Base-by-base conservation (phyloP, 2,888 invertebrate species). In the Drosophila falleni region DNA sequence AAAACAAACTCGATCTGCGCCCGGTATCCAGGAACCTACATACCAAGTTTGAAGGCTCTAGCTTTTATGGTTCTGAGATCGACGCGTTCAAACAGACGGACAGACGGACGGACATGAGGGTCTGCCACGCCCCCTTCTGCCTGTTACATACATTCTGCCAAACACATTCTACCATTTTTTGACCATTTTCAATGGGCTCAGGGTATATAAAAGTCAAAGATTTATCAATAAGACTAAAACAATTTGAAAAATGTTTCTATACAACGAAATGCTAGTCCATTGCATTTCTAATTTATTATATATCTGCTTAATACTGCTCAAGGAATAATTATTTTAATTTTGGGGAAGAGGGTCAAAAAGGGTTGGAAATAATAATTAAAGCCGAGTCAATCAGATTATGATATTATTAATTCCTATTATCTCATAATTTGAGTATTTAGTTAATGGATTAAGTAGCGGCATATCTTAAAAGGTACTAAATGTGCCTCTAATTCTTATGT, bases 381-480 rank as follows among this genome's bases (percentile, higher is more conserved):
- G 8, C 2, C 13, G 11, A 41, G 11, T 26, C n/a, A 44, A 35
- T 35, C n/a, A 46, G 46, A 3, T 56, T 26, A 23, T 33, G 11
- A 13, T 35, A 35, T 41, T 16, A 42, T 5, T 9, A 31, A 13
- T 33, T 39, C 11, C 6, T 11, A 60, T 46, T 50, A 39, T 23
- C 26, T 60, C 31, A 60, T 19, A 42, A 33, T 59, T 59, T 47
- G n/a, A 46, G 16, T 37, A 37, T 49, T 19, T 53, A 8, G 11
- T 16, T 53, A 58, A 11, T 58, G 42, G 37, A 23, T 46, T 33
- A 39, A 29, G 50, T 35, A 63, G 62, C 71, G 80, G 74, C 55
- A 39, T 62, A 59, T 82, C 54, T 80, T 77, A 67, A 51, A 72
- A 65, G 16, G 59, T 41, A 53, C 54, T 53, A 68, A 50, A 37